phyloP scores from a whole-genome alignment of 1,140 invertebrate genomes.

The Cyclargus thomasi region DNA sequence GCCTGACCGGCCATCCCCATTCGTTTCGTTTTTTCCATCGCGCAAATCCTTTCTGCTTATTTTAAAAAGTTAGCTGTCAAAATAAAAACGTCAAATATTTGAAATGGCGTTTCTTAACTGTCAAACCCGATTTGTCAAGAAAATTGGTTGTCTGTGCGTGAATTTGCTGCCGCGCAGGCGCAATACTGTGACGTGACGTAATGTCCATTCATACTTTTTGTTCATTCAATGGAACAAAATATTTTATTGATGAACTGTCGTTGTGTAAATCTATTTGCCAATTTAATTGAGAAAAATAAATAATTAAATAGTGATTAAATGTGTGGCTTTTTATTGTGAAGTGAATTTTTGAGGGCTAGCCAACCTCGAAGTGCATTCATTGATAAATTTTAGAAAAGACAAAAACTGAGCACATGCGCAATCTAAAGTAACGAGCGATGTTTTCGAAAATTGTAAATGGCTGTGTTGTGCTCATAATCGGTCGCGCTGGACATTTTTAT shows the following conservation, averaged over 20 bases:
- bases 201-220: constrained; percentile 74
- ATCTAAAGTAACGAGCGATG: constrained; percentile 27
- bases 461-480: constrained; percentile 27
- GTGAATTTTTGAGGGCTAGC: constrained; percentile 36
- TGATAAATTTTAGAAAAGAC: constrained; percentile 57
- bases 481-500: neutral
- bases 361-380: constrained; percentile 57
- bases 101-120: neutral
- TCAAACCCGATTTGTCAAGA: constrained; percentile 5
- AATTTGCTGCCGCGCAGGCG: constrained; percentile 60
- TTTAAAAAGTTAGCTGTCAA: no score
- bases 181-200: constrained; percentile 70
- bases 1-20: no score
- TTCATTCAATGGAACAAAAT: constrained; percentile 65
- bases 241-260: constrained; percentile 49
- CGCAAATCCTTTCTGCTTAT: no score
- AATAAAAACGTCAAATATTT: no score
- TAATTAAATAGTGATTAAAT: constrained; percentile 16
- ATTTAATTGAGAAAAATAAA: constrained; percentile 35
- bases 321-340: constrained; percentile 29
- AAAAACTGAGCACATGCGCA: constrained; percentile 60
- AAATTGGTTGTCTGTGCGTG: constrained; percentile 31
- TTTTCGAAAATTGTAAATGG: constrained; percentile 9
- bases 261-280: constrained; percentile 45
- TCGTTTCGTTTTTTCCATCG: no score